phyloP scores from a whole-genome alignment of 2,113 vertebrate species.

The Saguinus imperator region DNA sequence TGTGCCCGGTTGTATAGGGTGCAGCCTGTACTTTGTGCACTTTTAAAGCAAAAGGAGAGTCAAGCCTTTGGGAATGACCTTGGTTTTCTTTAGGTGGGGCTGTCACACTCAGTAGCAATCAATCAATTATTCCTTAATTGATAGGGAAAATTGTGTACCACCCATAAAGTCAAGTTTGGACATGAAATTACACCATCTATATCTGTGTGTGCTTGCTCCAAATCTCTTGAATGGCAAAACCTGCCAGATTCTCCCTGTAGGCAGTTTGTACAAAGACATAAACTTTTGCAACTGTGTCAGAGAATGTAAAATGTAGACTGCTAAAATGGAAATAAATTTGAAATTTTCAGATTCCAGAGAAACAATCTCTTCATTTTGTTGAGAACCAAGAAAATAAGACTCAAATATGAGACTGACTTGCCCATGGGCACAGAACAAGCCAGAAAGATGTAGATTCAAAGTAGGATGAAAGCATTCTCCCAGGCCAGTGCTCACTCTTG shows the following conservation, averaged over 20 bases:
- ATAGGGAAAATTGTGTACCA: neutral
- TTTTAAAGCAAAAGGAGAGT: constrained; percentile 46
- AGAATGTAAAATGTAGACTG: constrained; percentile 1
- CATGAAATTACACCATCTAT: neutral
- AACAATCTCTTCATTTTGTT: constrained; percentile 14
- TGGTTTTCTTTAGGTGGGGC: neutral
- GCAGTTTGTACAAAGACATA: constrained; percentile 35
- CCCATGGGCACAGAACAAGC: neutral
- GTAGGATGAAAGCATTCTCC: neutral
- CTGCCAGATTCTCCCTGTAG: neutral
- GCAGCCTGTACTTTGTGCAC: neutral
- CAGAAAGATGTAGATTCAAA: neutral
- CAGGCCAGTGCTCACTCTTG: neutral
- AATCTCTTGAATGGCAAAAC: neutral
- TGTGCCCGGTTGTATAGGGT: neutral
- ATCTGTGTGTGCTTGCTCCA: neutral
- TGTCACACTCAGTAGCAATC: constrained; percentile 22
- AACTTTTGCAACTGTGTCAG: neutral
- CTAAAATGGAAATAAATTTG: neutral
- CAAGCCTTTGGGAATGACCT: neutral
- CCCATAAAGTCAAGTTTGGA: neutral
- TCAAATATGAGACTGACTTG: neutral
- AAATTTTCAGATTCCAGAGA: neutral
- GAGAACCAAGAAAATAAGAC: neutral
- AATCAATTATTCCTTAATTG: neutral